phyloP scores from a whole-genome alignment of 2,888 invertebrate species.

The Orchesella flavescens region DNA sequence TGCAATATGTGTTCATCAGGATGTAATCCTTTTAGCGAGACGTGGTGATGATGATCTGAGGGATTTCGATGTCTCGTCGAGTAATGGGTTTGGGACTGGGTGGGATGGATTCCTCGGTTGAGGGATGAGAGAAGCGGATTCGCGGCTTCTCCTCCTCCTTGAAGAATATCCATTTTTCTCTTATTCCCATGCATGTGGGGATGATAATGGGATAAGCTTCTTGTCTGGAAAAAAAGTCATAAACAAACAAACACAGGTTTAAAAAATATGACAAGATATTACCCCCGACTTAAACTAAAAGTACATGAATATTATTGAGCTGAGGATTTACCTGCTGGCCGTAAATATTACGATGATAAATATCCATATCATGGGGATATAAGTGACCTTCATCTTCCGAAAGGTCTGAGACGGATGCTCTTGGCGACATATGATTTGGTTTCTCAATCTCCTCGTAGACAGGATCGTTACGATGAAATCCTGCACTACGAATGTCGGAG shows the following conservation, averaged over 20 bases:
- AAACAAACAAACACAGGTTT: too few relatives aligned
- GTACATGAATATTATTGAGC: neutral
- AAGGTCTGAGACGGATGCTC: constrained; percentile 72
- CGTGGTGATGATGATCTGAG: constrained; percentile 71
- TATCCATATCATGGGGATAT: constrained; percentile 71
- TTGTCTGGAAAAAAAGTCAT: constrained; percentile 58
- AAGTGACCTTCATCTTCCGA: constrained; percentile 71
- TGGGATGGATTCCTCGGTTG: constrained; percentile 67
- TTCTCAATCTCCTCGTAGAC: constrained; percentile 72
- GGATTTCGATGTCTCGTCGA: constrained; percentile 68
- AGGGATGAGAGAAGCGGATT: constrained; percentile 68
- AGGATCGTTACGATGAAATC: constrained; percentile 67
- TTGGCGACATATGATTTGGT: constrained; percentile 71
- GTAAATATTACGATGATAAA: constrained; percentile 71
- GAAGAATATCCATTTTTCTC: constrained; percentile 70
- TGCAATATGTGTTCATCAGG: constrained; percentile 72
- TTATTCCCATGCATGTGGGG: constrained; percentile 69
- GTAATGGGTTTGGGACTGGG: constrained; percentile 64
- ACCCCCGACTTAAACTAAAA: neutral
- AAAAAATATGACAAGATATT: constrained; percentile 20
- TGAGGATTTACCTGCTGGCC: constrained; percentile 68
- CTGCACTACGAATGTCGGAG: constrained; percentile 69
- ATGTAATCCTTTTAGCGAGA: constrained; percentile 71
- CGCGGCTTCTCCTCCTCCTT: constrained; percentile 70
- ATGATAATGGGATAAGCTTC: constrained; percentile 69